Conservation (phyloP, 2,888 invertebrate species). For the Agrypnus murinus region DNA sequence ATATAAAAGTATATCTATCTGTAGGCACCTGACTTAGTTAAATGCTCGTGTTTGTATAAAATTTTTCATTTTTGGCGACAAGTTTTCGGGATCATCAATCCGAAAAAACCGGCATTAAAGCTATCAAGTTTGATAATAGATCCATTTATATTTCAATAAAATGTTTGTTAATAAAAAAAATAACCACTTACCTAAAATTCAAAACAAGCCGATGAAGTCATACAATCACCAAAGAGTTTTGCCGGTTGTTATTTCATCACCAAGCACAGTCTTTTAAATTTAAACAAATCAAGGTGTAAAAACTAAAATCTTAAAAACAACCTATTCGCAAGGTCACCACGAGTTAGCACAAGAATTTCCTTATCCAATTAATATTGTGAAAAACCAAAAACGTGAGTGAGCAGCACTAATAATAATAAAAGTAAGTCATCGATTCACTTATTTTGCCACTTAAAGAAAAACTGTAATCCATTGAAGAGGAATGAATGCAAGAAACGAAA, state of each 20-base stretch:
- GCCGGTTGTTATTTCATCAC: constrained; percentile 14
- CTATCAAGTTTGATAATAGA: too few species aligned
- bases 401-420: constrained; percentile 4
- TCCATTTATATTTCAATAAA: neutral
- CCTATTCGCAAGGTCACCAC: constrained; percentile 31
- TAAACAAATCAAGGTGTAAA: constrained; percentile 9
- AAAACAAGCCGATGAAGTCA: constrained; percentile 23
- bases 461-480: constrained; percentile 11
- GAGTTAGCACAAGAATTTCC: constrained; percentile 6
- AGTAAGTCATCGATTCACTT: too few species aligned
- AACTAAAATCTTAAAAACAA: constrained; percentile 21
- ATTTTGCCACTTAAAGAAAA: too few species aligned
- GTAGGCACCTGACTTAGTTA: neutral
- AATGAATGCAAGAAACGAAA: constrained; percentile 32
- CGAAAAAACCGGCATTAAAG: constrained; percentile 5
- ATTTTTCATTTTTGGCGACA: too few species aligned
- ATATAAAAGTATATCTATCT: constrained; percentile 10
- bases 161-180: neutral
- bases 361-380: constrained; percentile 6
- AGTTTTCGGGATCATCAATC: too few species aligned
- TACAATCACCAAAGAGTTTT: constrained; percentile 22
- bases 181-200: constrained; percentile 33
- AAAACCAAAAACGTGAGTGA: neutral
- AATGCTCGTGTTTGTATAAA: too few species aligned
- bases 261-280: neutral